A percentile compares a stretch with the other conserved stretches of the same genome.
These are phyloP conservation scores for Alectoris magna DNA, from an alignment of 2,797 vertebrate species.

Conservation along the genomic window DNA sequence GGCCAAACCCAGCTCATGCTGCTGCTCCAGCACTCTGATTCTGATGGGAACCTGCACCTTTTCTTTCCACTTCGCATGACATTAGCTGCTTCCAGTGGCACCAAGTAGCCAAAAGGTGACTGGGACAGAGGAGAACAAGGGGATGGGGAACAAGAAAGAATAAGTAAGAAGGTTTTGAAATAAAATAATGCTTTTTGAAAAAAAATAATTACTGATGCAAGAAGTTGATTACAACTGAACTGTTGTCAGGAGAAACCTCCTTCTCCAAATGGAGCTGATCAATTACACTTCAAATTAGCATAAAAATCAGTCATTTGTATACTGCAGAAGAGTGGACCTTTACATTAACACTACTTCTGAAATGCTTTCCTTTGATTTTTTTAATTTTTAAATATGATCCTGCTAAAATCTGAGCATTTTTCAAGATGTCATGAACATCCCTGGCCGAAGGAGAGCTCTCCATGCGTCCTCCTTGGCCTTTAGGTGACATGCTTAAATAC, in stretches of 20 bases:
- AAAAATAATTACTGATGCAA: not conserved
- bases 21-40: not conserved
- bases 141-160: not conserved
- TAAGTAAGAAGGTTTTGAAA: not conserved
- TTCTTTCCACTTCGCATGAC: not conserved
- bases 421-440: not conserved
- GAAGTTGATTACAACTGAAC: not conserved
- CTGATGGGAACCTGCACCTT: not conserved
- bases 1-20: not conserved
- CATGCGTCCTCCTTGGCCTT: accelerated
- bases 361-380: not conserved
- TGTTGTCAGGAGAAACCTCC: not conserved
- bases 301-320: not conserved
- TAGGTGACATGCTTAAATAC: not conserved
- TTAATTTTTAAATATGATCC: not conserved
- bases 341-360: not conserved
- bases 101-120: not conserved
- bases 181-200: not conserved
- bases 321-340: not conserved
- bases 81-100: not conserved
- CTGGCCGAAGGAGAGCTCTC: not conserved
- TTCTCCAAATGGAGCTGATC: not conserved
- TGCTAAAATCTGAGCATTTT: not conserved
- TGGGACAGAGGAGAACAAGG: not conserved
- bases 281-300: not conserved